phyloP scores from a whole-genome alignment of 2,113 vertebrate species.

The Blennius ocellaris region DNA sequence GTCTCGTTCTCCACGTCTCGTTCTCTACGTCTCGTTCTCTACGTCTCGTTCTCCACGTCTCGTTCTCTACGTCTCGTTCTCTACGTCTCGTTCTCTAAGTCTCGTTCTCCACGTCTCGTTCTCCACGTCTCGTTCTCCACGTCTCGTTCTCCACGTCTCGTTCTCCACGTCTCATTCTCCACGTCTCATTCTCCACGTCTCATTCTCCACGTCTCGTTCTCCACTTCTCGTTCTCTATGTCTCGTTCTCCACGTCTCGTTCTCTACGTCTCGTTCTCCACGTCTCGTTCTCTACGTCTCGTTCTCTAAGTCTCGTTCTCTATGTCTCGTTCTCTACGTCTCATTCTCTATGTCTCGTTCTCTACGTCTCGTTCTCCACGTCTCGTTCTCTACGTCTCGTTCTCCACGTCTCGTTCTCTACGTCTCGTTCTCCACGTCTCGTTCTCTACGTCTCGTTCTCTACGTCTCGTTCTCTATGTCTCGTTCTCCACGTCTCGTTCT shows the following conservation, averaged over 20 bases:
- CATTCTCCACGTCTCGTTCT: conserved; percentile 7
- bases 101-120: conserved; percentile 36
- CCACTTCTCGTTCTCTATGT: too few relatives aligned
- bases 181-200: too few relatives aligned
- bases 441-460: too few relatives aligned
- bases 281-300: conserved; percentile 19
- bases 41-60: conserved; percentile 23
- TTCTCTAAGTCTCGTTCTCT: too few relatives aligned
- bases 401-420: neutral
- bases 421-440: conserved; percentile 23
- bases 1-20: conserved; percentile 18
- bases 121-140: conserved; percentile 18
- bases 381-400: too few relatives aligned
- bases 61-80: too few relatives aligned
- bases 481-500: conserved; percentile 26
- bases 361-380: conserved; percentile 19
- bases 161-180: neutral
- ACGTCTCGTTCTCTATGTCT: too few relatives aligned
- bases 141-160: conserved; percentile 35
- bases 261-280: conserved; percentile 33
- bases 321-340: conserved; percentile 24
- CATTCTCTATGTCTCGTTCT: too few relatives aligned
- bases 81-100: too few relatives aligned
- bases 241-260: conserved; percentile 23
- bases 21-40: too few relatives aligned